phyloP scores from a whole-genome alignment of 2,113 vertebrate species.

The Syngnathoides biaculeatus region DNA sequence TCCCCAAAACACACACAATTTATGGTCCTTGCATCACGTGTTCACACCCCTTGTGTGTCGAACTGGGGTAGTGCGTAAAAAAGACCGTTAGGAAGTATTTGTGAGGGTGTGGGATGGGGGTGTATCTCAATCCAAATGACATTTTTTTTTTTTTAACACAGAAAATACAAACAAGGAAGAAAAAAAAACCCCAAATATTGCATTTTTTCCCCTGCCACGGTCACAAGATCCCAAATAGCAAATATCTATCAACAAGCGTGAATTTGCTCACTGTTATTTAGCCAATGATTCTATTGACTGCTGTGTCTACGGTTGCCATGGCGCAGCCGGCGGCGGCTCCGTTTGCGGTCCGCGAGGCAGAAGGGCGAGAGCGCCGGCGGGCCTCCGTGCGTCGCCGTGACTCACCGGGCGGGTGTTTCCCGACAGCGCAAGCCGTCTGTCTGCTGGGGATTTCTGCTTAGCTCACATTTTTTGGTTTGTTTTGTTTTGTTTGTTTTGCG shows the following conservation, averaged over 20 bases:
- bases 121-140: too few relatives aligned
- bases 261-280: neutral
- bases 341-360: constrained; percentile 14
- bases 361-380: constrained; percentile 15
- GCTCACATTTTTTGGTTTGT: constrained; percentile 40
- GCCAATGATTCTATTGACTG: neutral
- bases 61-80: too few relatives aligned
- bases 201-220: neutral
- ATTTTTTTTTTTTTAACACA: too few relatives aligned
- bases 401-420: constrained; percentile 61
- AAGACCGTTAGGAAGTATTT: too few relatives aligned
- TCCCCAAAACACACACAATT: too few relatives aligned
- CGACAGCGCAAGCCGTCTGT: neutral
- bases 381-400: constrained; percentile 28
- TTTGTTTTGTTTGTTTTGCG: constrained; percentile 6
- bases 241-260: too few relatives aligned
- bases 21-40: too few relatives aligned
- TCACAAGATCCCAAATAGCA: too few relatives aligned
- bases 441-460: constrained; percentile 48
- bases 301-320: neutral
- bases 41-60: too few relatives aligned
- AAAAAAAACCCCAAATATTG: neutral
- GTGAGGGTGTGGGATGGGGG: too few relatives aligned
- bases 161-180: neutral
- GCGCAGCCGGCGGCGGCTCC: constrained; percentile 4